Evolutionary conservation across 2,113 vertebrate genomes (phyloP), one percentile per base, ranked within the genome.

Genomic region (Malurus melanocephalus): DNA sequence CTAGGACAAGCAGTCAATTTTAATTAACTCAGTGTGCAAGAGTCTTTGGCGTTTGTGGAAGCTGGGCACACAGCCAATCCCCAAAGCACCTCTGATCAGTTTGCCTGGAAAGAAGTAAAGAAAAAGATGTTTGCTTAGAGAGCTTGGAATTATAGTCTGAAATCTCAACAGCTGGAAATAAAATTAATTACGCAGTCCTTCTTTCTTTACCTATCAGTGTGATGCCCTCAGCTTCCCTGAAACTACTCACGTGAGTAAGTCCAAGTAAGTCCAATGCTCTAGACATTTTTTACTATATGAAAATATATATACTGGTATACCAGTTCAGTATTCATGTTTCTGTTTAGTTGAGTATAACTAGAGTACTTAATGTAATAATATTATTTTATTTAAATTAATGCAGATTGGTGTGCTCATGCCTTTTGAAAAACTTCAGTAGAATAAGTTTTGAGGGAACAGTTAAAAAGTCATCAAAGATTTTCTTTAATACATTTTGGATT

Each of bases 1-100:
- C 80, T 96, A 95, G 96, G 96, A 97, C 96, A 97, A 97, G 94
- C 96, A 97, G 96, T 98, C 97, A 97, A 96, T 98, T 97, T 98
- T 98, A 98, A 98, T 98, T 98, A 98, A 98, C 95, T 98, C 79
- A 56, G 38, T 89, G 68, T 93, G 90, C 87, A 94, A 85, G 87
- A 97, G 75, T 85, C 77, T 94, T 91, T 97, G 96, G 94, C 95
- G 94, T 95, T 96, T 95, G 92, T 95, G 86, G 89, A 97, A 96
- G 94, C 94, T 90, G 95, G 97, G 97, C 95, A 96, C 46, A 74
- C 13, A 95, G 96, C 96, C 97, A 98, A 80, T 92, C 62, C 86
- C 88, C 94, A 96, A 92, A 97, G 90, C 87, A 95, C 51, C 30
- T 78, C 93, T 96, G 92, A 97, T 97, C 96, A 96, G 94, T 96